phyloP scores from a whole-genome alignment of 2,113 vertebrate species.

The Sigmodon hispidus region DNA sequence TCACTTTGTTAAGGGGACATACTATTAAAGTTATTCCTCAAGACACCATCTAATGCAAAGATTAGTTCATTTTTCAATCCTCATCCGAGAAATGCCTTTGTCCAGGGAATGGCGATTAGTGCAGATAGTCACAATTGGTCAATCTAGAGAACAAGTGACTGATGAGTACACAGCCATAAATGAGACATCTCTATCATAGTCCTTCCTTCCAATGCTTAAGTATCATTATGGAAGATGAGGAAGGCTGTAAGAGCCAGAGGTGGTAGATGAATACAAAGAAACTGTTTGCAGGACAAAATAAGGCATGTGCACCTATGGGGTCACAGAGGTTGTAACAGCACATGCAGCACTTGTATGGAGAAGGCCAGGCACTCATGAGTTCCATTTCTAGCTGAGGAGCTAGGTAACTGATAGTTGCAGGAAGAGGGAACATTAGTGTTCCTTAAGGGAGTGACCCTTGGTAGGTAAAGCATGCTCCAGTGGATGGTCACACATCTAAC shows the following conservation, averaged over 20 bases:
- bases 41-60: too few relatives aligned
- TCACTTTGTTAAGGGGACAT: background rate
- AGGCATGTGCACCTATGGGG: background rate
- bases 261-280: background rate
- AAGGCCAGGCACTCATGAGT: background rate
- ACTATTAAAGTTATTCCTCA: background rate
- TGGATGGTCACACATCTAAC: background rate
- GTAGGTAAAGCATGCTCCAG: background rate
- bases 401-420: background rate
- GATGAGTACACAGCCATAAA: background rate
- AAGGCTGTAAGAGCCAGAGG: background rate
- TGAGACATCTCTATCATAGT: background rate
- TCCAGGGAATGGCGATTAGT: background rate
- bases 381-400: background rate
- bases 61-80: too few relatives aligned
- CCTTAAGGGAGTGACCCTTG: background rate
- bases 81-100: background rate
- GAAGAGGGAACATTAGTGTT: background rate
- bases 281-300: background rate
- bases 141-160: background rate
- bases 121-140: background rate
- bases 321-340: background rate
- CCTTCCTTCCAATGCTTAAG: background rate
- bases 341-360: background rate
- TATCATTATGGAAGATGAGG: background rate